Evolutionary conservation across 2,888 invertebrate species (phyloP), one percentile per base, ranked within the genome.

Genomic region (Ectemnius continuus): DNA sequence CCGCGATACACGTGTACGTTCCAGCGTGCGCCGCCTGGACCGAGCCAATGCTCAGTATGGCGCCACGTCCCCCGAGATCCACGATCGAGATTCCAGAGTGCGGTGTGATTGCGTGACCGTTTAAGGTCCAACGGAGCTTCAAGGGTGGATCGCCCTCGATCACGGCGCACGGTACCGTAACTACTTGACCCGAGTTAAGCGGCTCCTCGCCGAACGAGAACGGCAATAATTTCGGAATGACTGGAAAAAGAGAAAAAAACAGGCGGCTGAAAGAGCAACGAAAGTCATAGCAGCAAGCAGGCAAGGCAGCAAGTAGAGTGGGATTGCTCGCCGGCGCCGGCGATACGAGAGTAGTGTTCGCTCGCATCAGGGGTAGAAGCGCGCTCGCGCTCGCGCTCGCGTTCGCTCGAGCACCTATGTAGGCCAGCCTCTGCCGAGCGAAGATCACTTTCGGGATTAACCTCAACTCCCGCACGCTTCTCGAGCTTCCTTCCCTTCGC

Each of bases 141-240:
- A 95, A 92, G 57, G 95, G 95, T 73, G 93, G 91, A 90, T 95
- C 95, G 26, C 95, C 94, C 83, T 93, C 93, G 76, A 93, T 88
- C 71, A 94, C 93, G 61, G 93, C 93, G 85, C 94, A 94, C 64
- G 93, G 93, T 67, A 94, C 92, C 28, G 93, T 92, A 52, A 93
- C 92, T 64, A 93, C 92, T 86, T 94, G 93, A 67, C 94, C 94
- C 56, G 93, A 93, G 85, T 94, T 93, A 64, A 94, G 88, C 0
- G 93, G 92, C 78, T 93, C 93, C 78, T 93, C 93, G 67, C 94
- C 94, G 87, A 94, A 94, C 76, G 92, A 91, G 83, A 93, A 93
- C 77, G 91, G 89, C 80, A 90, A 88, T 78, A 91, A 87, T 85
- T 88, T 90, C 75, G 91, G 91, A 80, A 88, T 86, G 67, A 91